phyloP scores from a whole-genome alignment of 2,888 invertebrate species.

The Sminthurinus aureus region DNA sequence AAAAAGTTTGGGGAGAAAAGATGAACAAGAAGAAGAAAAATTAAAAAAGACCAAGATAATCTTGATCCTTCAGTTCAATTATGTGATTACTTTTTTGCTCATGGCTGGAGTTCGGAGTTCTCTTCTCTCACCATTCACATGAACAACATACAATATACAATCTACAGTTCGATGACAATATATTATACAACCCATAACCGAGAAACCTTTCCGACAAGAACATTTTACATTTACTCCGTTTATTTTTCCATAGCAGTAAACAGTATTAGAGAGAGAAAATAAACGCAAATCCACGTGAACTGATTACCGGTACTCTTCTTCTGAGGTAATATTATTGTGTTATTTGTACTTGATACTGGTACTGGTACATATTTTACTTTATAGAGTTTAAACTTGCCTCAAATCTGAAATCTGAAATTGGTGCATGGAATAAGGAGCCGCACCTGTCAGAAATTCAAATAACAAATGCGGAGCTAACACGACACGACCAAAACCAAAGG shows the following conservation, averaged over 20 bases:
- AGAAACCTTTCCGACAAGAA: too few relatives aligned
- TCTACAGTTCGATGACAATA: neutral
- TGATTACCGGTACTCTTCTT: neutral
- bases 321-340: neutral
- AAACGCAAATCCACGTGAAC: neutral
- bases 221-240: too few relatives aligned
- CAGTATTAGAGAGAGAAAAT: neutral
- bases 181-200: too few relatives aligned
- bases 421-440: neutral
- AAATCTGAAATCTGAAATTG: too few relatives aligned
- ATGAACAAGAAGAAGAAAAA: neutral
- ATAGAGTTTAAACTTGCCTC: too few relatives aligned
- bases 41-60: neutral
- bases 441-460: neutral
- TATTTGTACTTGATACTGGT: too few relatives aligned
- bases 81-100: conserved; percentile 7
- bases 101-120: neutral
- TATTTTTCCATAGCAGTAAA: too few relatives aligned
- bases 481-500: neutral
- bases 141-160: too few relatives aligned
- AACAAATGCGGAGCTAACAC: neutral
- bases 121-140: neutral
- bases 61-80: conserved; percentile 17
- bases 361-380: too few relatives aligned
- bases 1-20: neutral